phyloP scores from a whole-genome alignment of 1,140 invertebrate genomes.

The Meloidogyne exigua region DNA sequence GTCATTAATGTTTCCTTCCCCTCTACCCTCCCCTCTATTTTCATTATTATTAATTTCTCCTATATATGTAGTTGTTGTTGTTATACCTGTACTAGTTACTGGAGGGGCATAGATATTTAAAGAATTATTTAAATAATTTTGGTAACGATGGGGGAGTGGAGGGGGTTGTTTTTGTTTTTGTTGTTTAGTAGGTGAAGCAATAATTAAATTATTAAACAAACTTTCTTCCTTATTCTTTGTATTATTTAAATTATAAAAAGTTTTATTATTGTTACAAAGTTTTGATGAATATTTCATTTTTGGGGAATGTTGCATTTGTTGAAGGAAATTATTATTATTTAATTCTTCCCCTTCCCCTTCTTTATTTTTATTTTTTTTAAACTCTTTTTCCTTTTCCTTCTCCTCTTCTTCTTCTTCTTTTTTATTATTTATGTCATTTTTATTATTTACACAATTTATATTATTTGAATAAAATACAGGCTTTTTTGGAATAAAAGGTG shows the following conservation, averaged over 20 bases:
- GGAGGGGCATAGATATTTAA: not conserved
- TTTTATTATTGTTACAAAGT: not conserved
- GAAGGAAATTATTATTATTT: not conserved
- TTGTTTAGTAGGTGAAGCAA: not conserved
- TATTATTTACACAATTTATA: not conserved
- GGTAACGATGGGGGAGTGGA: slow-evolving; percentile 8
- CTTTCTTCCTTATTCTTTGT: not conserved
- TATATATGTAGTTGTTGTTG: slow-evolving; percentile 20
- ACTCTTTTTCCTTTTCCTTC: not conserved
- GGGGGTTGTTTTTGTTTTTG: not conserved
- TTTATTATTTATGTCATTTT: not conserved
- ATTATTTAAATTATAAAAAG: slow-evolving; percentile 10
- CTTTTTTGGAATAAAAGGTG: slow-evolving; percentile 32
- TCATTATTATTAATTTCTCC: slow-evolving; percentile 3
- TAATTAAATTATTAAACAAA: not conserved
- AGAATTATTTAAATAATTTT: not conserved
- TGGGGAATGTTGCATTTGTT: not conserved
- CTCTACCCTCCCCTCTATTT: not conserved
- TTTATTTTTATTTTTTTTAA: not conserved
- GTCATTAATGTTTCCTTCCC: too few relatives aligned
- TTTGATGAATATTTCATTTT: not conserved
- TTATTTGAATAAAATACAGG: not conserved
- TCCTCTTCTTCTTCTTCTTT: not conserved
- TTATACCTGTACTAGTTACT: not conserved
- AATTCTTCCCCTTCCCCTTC: not conserved